phyloP scores from a whole-genome alignment of 2,797 vertebrate genomes.

The Gobio occitaniae region DNA sequence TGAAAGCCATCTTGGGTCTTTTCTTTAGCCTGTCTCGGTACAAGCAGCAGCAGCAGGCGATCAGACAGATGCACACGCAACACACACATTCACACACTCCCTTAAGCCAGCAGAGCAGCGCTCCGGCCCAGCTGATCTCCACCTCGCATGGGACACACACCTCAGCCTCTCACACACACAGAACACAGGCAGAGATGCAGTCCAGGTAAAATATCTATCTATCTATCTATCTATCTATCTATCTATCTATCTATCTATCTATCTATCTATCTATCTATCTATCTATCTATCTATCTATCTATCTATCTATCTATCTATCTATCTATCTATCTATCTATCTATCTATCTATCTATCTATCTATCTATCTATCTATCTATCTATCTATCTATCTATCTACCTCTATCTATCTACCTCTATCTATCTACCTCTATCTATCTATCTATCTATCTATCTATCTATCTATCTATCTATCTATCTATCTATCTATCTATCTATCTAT shows the following conservation, averaged over 20 bases:
- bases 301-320: background rate
- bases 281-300: background rate
- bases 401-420: conserved; percentile 26
- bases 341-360: fast-evolving
- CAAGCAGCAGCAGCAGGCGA: conserved; percentile 90
- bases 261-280: background rate
- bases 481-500: background rate
- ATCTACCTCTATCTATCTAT: conserved; percentile 28
- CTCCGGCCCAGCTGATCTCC: conserved; percentile 78
- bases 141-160: conserved; percentile 72
- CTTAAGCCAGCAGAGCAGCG: conserved; percentile 77
- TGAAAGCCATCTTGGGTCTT: conserved; percentile 97
- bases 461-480: background rate
- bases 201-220: conserved; percentile 86
- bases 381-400: background rate
- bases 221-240: background rate
- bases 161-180: conserved; percentile 70
- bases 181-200: conserved; percentile 96
- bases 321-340: fast-evolving
- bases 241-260: conserved; percentile 24
- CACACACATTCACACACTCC: conserved; percentile 66
- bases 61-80: conserved; percentile 75
- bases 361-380: background rate
- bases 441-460: conserved; percentile 6
- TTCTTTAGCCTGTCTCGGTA: conserved; percentile 98